Base-by-base conservation (phyloP, 2,888 invertebrate genomes). In the Pachycephus smyrnensis region DNA sequence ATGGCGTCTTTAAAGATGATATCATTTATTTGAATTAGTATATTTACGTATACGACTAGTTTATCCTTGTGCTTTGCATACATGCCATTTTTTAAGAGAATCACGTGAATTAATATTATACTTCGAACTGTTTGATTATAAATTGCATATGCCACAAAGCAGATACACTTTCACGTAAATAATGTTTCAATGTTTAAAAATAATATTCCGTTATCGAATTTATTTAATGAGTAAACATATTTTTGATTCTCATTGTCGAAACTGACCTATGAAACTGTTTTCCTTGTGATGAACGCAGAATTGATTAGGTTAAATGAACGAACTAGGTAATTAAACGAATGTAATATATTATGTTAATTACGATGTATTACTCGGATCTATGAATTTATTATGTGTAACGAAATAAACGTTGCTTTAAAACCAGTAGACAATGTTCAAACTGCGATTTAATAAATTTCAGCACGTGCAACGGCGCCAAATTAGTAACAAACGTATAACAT, bases 1-100 rank as follows among this genome's bases (percentile, higher is more conserved):
- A 69, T 84, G 84, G 83, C 83, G 82, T 55, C 77, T 82, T 68
- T 82, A 69, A 68, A 6, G 31, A 74, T 35, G 3, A 33, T 36
- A 35, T 73, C 23, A 74, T 12, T 78, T 69, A 69, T 40, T 40
- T 40, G 23, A 40, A 40, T 40, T 40, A 40, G 40, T 40, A 23
- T 6, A 1, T 40, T 15, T 40, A 23, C 6, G 40, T 40, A 40
- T 40, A 40, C 1, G 15, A 40, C 15, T 40, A 6, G 15, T 23
- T 40, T 15, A 40, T 12, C 15, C 4, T 40, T 15, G 40, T 40
- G 23, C 40, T 40, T 40, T 40, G 23, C 23, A 40, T 40, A 40
- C 1, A 23, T 40, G 23, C 2, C 15, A 40, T 40, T 9, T 23
- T 23, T 40, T 40, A 40, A 40, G 1, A 40, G 40, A 40, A 4